phyloP scores from a whole-genome alignment of 2,797 vertebrate genomes.

The Sebastes paucispinis region DNA sequence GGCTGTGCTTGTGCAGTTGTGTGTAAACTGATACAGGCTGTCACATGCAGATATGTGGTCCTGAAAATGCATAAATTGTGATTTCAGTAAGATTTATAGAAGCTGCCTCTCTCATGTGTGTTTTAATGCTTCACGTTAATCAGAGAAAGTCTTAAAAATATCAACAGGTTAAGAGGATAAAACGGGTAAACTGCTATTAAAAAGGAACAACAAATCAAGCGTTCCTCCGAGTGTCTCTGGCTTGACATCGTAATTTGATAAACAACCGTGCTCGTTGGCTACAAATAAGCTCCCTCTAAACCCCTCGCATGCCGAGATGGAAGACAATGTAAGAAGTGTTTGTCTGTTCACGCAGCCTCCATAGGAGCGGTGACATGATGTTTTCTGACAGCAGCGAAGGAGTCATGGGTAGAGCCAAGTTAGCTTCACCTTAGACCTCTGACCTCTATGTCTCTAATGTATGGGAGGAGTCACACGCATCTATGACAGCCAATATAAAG shows the following conservation, averaged over 20 bases:
- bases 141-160: conserved; percentile 43
- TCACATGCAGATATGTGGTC: neutral
- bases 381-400: conserved; percentile 70
- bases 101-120: neutral
- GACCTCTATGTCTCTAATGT: conserved; percentile 53
- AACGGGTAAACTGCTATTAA: conserved; percentile 36
- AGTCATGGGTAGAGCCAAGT: conserved; percentile 67
- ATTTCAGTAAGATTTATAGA: conserved; percentile 38
- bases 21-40: conserved; percentile 26
- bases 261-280: neutral
- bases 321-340: conserved; percentile 31
- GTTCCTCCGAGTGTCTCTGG: neutral
- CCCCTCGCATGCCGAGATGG: conserved; percentile 29
- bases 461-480: conserved; percentile 38
- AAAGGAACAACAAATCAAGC: conserved; percentile 34
- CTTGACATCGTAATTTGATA: conserved; percentile 23
- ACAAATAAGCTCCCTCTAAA: conserved; percentile 24
- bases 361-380: conserved; percentile 64
- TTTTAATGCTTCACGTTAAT: conserved; percentile 48
- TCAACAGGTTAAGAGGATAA: conserved; percentile 60
- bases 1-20: conserved; percentile 1
- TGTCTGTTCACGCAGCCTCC: conserved; percentile 49
- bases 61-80: conserved; percentile 31
- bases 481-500: conserved; percentile 54
- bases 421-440: conserved; percentile 68